These are phyloP conservation scores for Speoplatyrhinus poulsoni DNA, from an alignment of 2,113 vertebrate genomes.

Conservation along the genomic window DNA sequence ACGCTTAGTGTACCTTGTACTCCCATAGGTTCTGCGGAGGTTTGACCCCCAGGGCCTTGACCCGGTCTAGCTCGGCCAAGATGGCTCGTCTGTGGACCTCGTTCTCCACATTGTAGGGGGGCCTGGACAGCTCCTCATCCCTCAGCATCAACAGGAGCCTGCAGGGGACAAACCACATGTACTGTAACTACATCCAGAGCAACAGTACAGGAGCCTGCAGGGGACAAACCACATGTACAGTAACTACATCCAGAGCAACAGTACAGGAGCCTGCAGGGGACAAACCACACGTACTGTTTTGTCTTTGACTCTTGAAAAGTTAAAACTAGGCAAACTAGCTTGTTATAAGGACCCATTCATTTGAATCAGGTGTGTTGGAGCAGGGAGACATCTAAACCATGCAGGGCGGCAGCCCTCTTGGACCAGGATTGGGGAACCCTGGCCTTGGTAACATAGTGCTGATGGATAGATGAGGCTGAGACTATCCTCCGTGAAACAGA, in stretches of 20 bases:
- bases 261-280: neutral
- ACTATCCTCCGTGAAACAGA: too few relatives aligned
- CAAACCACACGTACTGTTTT: too few relatives aligned
- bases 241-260: neutral
- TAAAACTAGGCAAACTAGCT: too few relatives aligned
- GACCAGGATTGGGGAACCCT: too few relatives aligned
- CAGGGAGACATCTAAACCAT: too few relatives aligned
- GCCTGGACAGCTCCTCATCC: slow-evolving; percentile 84
- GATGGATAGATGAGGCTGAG: too few relatives aligned
- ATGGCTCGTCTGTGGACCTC: slow-evolving; percentile 85
- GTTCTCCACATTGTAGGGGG: slow-evolving; percentile 83
- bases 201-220: slow-evolving; percentile 83
- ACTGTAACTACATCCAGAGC: slow-evolving; percentile 44
- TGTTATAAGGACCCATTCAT: too few relatives aligned
- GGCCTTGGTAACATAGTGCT: too few relatives aligned
- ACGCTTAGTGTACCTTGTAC: slow-evolving; percentile 83
- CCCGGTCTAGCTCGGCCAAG: slow-evolving; percentile 82
- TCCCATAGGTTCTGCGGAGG: slow-evolving; percentile 94
- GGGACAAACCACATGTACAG: slow-evolving; percentile 9
- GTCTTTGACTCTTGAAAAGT: too few relatives aligned
- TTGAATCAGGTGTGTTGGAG: too few relatives aligned
- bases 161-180: slow-evolving; percentile 18
- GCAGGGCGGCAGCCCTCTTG: too few relatives aligned
- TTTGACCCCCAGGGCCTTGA: slow-evolving; percentile 84
- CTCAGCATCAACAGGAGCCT: slow-evolving; percentile 87